Evolutionary conservation across 2,113 vertebrate genomes (phyloP), one percentile per base, ranked within the genome.

Genomic region (Hippotragus niger): DNA sequence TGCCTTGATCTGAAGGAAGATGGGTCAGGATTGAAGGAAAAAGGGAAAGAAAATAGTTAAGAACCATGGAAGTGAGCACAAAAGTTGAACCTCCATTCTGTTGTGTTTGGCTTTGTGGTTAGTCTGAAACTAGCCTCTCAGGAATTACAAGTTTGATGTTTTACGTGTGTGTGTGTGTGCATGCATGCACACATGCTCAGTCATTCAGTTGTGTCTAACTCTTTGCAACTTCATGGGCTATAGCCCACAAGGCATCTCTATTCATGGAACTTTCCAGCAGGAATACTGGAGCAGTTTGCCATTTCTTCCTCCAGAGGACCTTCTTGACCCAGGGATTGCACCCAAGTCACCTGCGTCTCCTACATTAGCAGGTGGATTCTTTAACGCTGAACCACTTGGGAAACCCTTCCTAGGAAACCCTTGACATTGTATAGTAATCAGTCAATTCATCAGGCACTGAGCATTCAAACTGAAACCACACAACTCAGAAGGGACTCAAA

Each of bases 171-270:
- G 76, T 47, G 27, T 7, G 21, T 74, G 17, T n/a, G 19, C 9
- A 3, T 10, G 33, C 6, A 0, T 1, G 0, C 15, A 19, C 8
- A 36, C 64, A 36, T 1, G 0, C 21, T 40, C 67, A 36, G 5
- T 71, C 10, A 74, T 12, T 76, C 23, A 27, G 36, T 43, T 43
- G 71, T 4, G 12, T 76, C 36, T 74, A 1, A 74, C 11, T 43
- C 25, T n/a, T n/a, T 76, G 71, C 0, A 0, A 43, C 71, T 43
- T 43, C 36, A 27, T 14, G 71, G 71, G 2, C 36, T 43, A 76
- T 27, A 27, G 23, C 36, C 23, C 19, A 71, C 5, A 19, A 71
- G n/a, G 19, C 19, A 23, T 36, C 67, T 71, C n/a, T 71, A n/a
- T 71, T 40, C 67, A 23, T 71, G 67, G n/a, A 43, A 76, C 3